Conservation (phyloP, 1,140 invertebrate genomes). For the Zophobas atratus region DNA sequence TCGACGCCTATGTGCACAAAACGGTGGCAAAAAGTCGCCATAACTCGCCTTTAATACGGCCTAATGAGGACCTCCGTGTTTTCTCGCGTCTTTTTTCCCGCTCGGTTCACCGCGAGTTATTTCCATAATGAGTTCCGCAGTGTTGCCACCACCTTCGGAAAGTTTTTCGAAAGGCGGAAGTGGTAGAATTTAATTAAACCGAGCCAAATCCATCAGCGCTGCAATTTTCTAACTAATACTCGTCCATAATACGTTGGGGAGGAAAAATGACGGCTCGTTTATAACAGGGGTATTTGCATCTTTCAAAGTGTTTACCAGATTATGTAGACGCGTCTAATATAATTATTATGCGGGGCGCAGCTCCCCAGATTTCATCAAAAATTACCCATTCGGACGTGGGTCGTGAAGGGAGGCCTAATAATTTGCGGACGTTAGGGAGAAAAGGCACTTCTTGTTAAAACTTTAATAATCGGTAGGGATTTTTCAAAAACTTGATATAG, state of each 20-base stretch:
- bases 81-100: slow-evolving; percentile 17
- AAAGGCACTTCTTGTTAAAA: no score
- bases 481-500: no score
- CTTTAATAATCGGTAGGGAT: no score
- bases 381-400: slow-evolving; percentile 18
- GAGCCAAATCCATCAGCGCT: slow-evolving; percentile 57
- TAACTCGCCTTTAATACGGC: slow-evolving; percentile 37
- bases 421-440: no score
- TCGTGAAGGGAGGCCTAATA: background rate
- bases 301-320: slow-evolving; percentile 56
- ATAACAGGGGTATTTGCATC: slow-evolving; percentile 56
- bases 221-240: slow-evolving; percentile 60
- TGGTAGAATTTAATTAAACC: slow-evolving; percentile 60
- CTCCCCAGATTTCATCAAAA: slow-evolving; percentile 29
- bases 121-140: slow-evolving; percentile 52
- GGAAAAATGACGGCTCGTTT: slow-evolving; percentile 58
- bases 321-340: slow-evolving; percentile 44
- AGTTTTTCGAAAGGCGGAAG: slow-evolving; percentile 53
- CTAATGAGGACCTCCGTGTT: slow-evolving; percentile 39
- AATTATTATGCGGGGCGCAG: slow-evolving; percentile 29
- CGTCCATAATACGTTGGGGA: slow-evolving; percentile 57
- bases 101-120: slow-evolving; percentile 43
- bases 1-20: background rate
- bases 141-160: slow-evolving; percentile 52
- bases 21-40: slow-evolving; percentile 33